Base-by-base conservation (phyloP, 1,140 invertebrate species). In the Drosophila jambulina region DNA sequence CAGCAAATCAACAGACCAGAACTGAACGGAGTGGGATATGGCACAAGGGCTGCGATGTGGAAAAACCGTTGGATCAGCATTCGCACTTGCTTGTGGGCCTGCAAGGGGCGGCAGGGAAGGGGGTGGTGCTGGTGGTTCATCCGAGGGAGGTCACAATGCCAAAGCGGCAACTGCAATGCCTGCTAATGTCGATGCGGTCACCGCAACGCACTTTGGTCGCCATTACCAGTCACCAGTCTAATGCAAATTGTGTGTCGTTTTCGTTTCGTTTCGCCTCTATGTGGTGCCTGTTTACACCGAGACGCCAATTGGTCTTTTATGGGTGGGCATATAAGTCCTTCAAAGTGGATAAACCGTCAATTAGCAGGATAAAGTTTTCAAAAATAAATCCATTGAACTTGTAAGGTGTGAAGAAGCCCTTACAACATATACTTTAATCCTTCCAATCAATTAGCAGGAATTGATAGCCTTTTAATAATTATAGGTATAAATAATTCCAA, bases 181-280 rank as follows among this genome's bases (percentile, higher is more conserved):
- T 67, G 75, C 49, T 69, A 77, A 59, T 76, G 68, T 62, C 48
- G 71, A 54, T 62, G 57, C 40, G 71, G 69, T 70, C 48, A 56
- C 67, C 53, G 58, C 45, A 40, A 71, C 70, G 67, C 45, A 75
- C 38, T 65, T 49, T 38, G 74, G 53, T 60, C 27, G 56, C 42
- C 62, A 68, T 60, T 68, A 78, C 63, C 67, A 69, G 59, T 64
- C 21, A 27, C 46, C 32, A 34, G 67, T 67, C 76, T 83, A 79
- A 82, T 82, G 80, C 75, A 79, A 79, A 83, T 79, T 79, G 67
- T 79, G 70, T 82, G 70, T 83, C 60, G 63, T 45, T 77, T 59
- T 32, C 53, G 48, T 46, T 70, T 45, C 23, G 45, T 23, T 45
- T 49, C 54, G 29, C 53, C 34, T 56, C 53, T 23, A 56, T 59